Evolutionary conservation across 2,113 vertebrate genomes (phyloP).

Genomic region (Connochaetes taurinus): DNA sequence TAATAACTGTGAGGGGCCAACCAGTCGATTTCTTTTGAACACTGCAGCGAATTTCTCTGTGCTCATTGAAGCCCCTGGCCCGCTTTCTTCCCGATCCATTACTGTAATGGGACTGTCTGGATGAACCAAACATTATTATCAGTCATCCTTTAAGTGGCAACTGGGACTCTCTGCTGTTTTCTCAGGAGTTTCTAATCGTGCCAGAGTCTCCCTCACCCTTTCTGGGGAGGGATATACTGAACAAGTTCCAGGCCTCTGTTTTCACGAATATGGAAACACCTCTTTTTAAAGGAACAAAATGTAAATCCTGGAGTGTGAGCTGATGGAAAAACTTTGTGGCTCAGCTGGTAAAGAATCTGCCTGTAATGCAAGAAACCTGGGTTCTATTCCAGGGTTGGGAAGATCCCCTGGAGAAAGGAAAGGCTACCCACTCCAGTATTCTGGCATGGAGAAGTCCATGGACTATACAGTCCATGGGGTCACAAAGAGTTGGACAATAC

Average conservation of each 20-base stretch:
- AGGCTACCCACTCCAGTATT: background rate
- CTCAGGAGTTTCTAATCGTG: background rate
- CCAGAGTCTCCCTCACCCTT: background rate
- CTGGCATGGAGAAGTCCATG: background rate
- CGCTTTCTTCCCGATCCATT: background rate
- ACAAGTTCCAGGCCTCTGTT: background rate
- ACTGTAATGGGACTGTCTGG: background rate
- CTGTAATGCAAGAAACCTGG: background rate
- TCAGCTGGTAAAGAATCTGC: background rate
- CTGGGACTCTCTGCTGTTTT: background rate
- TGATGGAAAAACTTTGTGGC: background rate
- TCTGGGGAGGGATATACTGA: background rate
- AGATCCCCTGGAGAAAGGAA: background rate
- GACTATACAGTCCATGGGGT: background rate
- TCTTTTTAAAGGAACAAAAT: background rate
- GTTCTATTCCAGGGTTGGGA: background rate
- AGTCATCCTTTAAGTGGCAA: background rate
- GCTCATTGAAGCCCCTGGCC: background rate
- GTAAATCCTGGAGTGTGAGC: background rate
- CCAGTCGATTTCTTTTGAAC: background rate
- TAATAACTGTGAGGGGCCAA: background rate
- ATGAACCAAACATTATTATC: background rate
- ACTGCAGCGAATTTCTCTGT: rapidly evolving
- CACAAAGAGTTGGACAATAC: background rate
- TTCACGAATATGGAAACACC: background rate